A percentile compares a stretch with the other conserved stretches of the same genome.
Conservation (phyloP, 2,888 invertebrate species). For the Dione vanillae region DNA sequence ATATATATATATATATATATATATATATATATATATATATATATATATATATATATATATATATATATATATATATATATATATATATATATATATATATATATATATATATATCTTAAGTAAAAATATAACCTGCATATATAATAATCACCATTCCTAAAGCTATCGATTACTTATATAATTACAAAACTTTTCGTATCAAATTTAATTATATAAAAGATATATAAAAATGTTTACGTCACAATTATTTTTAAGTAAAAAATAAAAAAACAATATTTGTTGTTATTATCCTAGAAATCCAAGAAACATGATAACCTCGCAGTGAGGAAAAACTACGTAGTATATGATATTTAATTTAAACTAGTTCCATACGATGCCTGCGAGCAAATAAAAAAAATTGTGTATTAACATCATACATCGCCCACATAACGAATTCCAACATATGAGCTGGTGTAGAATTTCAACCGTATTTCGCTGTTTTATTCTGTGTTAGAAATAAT, state of each 20-base stretch:
- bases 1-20: too few species aligned
- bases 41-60: too few species aligned
- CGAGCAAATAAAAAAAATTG: constrained; percentile 8
- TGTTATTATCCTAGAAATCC: too few species aligned
- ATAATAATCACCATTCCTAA: too few species aligned
- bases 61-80: too few species aligned
- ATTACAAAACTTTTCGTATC: too few species aligned
- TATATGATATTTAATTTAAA: constrained; percentile 24
- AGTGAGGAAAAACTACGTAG: constrained; percentile 3
- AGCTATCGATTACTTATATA: too few species aligned
- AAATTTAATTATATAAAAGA: not conserved
- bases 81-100: too few species aligned
- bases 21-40: too few species aligned
- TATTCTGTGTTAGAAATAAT: not conserved
- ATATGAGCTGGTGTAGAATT: constrained; percentile 19
- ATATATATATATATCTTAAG: too few species aligned
- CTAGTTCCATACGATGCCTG: not conserved
- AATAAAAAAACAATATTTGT: not conserved
- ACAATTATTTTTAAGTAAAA: not conserved
- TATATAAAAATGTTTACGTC: not conserved
- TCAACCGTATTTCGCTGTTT: constrained; percentile 12
- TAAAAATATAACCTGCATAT: too few species aligned
- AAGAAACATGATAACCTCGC: constrained; percentile 10
- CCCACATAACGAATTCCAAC: constrained; percentile 11
- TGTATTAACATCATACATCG: constrained; percentile 12